Evolutionary conservation across 1,140 invertebrate species (phyloP).

Genomic region (Lordiphosa mommai): DNA sequence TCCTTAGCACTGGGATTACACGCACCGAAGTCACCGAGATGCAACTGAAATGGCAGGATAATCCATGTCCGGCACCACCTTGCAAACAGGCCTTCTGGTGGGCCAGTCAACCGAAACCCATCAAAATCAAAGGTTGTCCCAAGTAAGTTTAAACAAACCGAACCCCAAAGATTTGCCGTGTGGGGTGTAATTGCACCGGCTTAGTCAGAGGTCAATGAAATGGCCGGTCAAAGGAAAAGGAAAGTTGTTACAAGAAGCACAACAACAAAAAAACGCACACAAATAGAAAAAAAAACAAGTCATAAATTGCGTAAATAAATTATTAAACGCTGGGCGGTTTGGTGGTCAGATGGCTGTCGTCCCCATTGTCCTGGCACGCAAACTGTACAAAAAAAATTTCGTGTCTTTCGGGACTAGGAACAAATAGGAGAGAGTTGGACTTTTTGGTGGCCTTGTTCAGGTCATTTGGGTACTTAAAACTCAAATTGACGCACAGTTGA

Average conservation of each 20-base stretch:
- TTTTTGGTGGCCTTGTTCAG: not conserved
- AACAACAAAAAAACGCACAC: constrained; percentile 4
- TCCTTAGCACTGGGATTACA: constrained; percentile 46
- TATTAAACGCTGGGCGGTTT: constrained; percentile 40
- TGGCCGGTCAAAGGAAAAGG: constrained; percentile 28
- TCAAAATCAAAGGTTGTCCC: constrained; percentile 73
- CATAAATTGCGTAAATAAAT: constrained; percentile 75
- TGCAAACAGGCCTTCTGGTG: constrained; percentile 75
- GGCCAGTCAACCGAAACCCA: constrained; percentile 70
- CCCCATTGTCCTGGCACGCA: constrained; percentile 38
- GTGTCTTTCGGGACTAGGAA: not conserved
- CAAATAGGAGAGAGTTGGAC: not conserved
- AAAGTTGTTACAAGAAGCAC: constrained; percentile 28
- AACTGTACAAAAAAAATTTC: constrained; percentile 8
- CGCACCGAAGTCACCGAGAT: constrained; percentile 70
- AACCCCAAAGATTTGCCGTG: constrained; percentile 6
- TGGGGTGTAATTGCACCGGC: not conserved
- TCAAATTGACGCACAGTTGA: constrained; percentile 35
- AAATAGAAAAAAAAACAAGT: constrained; percentile 28
- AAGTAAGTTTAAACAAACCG: constrained; percentile 51
- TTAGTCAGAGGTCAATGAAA: constrained; percentile 52
- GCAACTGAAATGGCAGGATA: constrained; percentile 69
- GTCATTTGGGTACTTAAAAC: constrained; percentile 22
- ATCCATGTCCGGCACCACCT: constrained; percentile 63
- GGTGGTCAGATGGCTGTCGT: constrained; percentile 26